Evolutionary conservation across 30 jellyfish, hydroid and myxozoan species (phyloP).

Genomic region (Calvadosia cruxmelitensis): DNA sequence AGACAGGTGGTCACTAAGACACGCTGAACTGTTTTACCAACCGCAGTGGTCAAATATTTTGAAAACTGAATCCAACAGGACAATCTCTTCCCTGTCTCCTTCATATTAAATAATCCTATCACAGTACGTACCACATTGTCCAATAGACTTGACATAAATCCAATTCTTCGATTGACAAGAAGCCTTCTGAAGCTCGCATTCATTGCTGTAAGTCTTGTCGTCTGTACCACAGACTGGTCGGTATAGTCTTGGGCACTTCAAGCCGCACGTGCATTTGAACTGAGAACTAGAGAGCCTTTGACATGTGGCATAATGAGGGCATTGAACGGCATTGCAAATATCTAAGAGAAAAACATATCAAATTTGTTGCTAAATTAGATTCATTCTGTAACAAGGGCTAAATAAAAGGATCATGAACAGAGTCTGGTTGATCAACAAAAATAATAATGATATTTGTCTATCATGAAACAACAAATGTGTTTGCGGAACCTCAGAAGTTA

Average conservation of each 20-base stretch:
- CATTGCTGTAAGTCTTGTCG: constrained; percentile 46
- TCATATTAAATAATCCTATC: not conserved
- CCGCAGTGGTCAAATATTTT: no score
- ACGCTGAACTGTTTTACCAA: no score
- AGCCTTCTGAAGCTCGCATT: constrained; percentile 38
- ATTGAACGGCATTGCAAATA: constrained; percentile 47
- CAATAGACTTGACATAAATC: constrained; percentile 54
- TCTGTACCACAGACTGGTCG: constrained; percentile 68
- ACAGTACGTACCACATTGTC: constrained; percentile 54
- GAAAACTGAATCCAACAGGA: no score
- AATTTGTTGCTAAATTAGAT: no score
- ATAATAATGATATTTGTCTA: no score
- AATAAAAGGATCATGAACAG: no score
- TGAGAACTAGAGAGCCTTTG: constrained; percentile 11
- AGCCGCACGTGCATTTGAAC: constrained; percentile 52
- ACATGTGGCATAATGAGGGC: constrained; percentile 63
- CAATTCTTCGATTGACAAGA: constrained; percentile 44
- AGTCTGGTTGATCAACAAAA: no score
- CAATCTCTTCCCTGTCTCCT: no score
- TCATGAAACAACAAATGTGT: no score
- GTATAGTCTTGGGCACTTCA: constrained; percentile 26
- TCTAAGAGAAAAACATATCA: constrained; percentile 33
- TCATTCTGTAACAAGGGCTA: no score
- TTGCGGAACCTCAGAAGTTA: no score
- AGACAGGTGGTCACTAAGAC: no score